Evolutionary conservation across 2,797 vertebrate genomes (phyloP).

Genomic region (Podargus strigoides): DNA sequence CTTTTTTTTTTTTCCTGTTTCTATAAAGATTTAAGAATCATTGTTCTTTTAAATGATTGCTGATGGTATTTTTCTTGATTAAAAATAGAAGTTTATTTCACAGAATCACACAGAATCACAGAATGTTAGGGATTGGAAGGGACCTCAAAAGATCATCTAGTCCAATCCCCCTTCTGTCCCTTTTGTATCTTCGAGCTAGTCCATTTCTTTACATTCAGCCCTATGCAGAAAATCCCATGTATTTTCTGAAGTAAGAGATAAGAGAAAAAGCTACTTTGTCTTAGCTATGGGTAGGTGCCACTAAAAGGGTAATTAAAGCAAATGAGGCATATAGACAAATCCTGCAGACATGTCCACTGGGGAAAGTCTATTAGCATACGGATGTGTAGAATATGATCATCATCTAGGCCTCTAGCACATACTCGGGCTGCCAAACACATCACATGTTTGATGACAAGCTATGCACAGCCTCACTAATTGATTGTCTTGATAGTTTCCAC

Average conservation of each 20-base stretch:
- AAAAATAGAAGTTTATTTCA: no score
- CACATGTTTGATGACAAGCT: background rate
- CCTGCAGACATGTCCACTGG: background rate
- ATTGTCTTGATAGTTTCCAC: background rate
- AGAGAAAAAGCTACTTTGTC: background rate
- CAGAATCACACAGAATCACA: no score
- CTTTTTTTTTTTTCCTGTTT: background rate
- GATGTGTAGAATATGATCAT: background rate
- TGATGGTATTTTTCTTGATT: background rate
- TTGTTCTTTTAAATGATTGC: background rate
- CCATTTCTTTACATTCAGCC: background rate
- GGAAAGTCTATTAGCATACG: background rate
- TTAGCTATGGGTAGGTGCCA: background rate
- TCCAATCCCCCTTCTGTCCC: no score
- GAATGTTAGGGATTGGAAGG: no score
- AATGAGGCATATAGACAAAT: background rate
- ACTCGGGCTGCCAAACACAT: background rate
- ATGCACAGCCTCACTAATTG: background rate
- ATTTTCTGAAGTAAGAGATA: background rate
- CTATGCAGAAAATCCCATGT: background rate
- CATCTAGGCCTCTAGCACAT: background rate
- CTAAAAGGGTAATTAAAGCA: slow-evolving; percentile 2
- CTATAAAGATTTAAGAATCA: background rate
- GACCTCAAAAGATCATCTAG: no score
- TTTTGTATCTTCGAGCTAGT: background rate